A percentile compares a stretch with the other conserved stretches of the same genome.
Evolutionary conservation across 2,888 invertebrate species (phyloP).

Genomic region (Serrognathus titanus): DNA sequence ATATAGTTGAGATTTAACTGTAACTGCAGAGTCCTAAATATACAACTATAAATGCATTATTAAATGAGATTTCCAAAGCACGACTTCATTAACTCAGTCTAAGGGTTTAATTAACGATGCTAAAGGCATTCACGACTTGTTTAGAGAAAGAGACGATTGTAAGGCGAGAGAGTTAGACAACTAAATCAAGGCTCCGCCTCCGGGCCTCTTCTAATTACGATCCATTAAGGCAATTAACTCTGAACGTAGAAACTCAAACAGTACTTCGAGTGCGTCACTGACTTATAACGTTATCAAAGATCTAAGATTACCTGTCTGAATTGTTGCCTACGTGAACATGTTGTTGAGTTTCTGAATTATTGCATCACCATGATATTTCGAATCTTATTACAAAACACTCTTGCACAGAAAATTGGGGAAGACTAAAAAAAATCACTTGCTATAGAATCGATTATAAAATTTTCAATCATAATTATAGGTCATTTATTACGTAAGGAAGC

Average conservation of each 20-base stretch:
- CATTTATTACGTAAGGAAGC: too few relatives aligned
- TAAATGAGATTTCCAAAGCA: conserved; percentile 24
- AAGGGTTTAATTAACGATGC: conserved; percentile 40
- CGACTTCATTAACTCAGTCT: conserved; percentile 24
- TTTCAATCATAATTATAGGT: too few relatives aligned
- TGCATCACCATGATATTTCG: too few relatives aligned
- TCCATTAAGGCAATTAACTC: conserved; percentile 45
- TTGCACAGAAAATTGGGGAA: too few relatives aligned
- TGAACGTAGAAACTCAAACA: conserved; percentile 31
- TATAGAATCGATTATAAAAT: too few relatives aligned
- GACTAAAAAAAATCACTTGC: too few relatives aligned
- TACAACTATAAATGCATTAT: conserved; percentile 19
- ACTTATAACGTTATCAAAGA: conserved; percentile 9
- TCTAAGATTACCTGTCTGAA: conserved; percentile 15
- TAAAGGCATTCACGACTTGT: conserved; percentile 29
- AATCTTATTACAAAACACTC: too few relatives aligned
- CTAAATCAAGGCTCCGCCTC: conserved; percentile 28
- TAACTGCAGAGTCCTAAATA: too few relatives aligned
- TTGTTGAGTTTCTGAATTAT: not conserved
- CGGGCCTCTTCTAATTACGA: conserved; percentile 39
- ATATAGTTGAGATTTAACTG: too few relatives aligned
- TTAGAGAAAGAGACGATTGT: conserved; percentile 15
- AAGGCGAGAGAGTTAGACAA: conserved; percentile 5
- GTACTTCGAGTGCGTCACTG: conserved; percentile 16
- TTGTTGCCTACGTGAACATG: conserved; percentile 3